A percentile compares a stretch with the other conserved stretches of the same genome.
phyloP scores from a whole-genome alignment of 2,797 vertebrate species.

The Acanthurus tractus region DNA sequence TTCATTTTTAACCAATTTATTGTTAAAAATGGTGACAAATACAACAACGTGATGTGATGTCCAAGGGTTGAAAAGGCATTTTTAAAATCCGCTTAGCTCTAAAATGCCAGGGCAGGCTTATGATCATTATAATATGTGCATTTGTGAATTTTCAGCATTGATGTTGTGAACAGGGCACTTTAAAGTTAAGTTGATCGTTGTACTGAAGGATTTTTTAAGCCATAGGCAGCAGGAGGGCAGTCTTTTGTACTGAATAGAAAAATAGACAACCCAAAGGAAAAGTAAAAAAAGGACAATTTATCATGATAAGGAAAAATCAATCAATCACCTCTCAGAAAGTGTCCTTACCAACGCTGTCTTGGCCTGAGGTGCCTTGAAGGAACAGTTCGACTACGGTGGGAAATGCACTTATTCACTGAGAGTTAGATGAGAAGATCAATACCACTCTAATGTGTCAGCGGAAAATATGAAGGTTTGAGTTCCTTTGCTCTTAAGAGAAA shows the following conservation, averaged over 20 bases:
- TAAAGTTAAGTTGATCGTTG: no score
- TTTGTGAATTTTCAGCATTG: constrained; percentile 17
- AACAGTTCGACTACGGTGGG: not conserved
- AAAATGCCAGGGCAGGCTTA: constrained; percentile 13
- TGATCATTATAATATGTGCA: constrained; percentile 13
- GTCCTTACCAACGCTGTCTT: not conserved
- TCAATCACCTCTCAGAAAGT: not conserved
- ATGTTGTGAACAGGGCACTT: not conserved
- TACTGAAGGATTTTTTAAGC: not conserved
- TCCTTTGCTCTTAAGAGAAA: not conserved
- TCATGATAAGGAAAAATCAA: not conserved
- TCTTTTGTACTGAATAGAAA: not conserved
- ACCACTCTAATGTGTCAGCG: not conserved
- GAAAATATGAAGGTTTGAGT: not conserved
- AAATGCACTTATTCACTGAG: not conserved
- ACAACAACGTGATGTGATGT: no score
- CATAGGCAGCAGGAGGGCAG: not conserved
- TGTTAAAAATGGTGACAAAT: no score
- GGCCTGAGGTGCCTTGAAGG: not conserved
- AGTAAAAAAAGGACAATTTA: not conserved
- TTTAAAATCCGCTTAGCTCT: not conserved
- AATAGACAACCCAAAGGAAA: not conserved
- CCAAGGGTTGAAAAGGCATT: no score
- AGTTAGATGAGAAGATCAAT: not conserved
- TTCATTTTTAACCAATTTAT: no score